Base-by-base conservation (phyloP, 1,140 invertebrate genomes). In the Cryptotermes secundus region DNA sequence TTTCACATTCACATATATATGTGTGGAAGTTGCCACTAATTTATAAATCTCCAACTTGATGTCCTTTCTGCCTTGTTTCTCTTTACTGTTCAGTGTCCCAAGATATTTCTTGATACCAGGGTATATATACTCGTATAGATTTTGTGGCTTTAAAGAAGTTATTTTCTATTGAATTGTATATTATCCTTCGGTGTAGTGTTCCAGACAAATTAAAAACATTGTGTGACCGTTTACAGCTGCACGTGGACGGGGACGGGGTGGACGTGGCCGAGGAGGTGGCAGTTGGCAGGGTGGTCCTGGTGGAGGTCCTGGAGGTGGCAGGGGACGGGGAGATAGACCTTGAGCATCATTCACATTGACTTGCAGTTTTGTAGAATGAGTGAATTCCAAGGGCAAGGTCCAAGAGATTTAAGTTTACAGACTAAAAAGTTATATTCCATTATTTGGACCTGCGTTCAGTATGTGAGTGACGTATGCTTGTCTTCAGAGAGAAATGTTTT, bases 201-300 rank as follows among this genome's bases (percentile, higher is more conserved):
- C 14, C 3, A 22, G 45, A 49, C 45, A 49, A 19, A 49, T 19
- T 49, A 19, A 19, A 3, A 22, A 19, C 22, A 16, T 3, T 3
- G 16, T 49, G 45, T 49, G 12, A 19, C 1, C 6, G 1, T 31
- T 84, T 80, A 22, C 72, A 84, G 79, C 83, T 42, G 83, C 83
- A 19, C 35, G 83, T 35, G 84, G 84, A 83, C 34, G 81, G 34
- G 84, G 84, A 14, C 31, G 59, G 34, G 84, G 81, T 35, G 42
- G 38, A n/a, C 22, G 84, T 38, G 81, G 59, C 26, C 49, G 84
- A 38, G 84, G 53, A 19, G 34, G 31, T 34, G 45, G 53, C 16
- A 53, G 81, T 16, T 82, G 79, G 45, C 53, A 59, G 42, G 84
- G 35, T 83, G 84, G 84, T 12, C 53, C 49, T 26, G 81, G 81